Evolutionary conservation across 2,797 vertebrate genomes (phyloP).

Genomic region (Gymnothorax reevesii): DNA sequence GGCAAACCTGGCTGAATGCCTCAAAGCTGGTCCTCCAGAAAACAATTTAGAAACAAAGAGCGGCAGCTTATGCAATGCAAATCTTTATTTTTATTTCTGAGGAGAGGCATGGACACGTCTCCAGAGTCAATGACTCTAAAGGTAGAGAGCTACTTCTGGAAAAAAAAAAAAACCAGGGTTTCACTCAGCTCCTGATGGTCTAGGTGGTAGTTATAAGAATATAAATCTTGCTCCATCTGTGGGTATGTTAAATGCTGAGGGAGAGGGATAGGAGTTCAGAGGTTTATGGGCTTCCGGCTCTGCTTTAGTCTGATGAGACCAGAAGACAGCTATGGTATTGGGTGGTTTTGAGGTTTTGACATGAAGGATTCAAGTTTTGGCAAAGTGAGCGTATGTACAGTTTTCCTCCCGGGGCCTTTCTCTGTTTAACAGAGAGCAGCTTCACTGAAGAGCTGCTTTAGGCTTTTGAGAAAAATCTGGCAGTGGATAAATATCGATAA

Average conservation of each 20-base stretch:
- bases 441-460: not conserved
- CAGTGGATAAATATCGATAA: constrained; percentile 13
- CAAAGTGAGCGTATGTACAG: not conserved
- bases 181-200: not conserved
- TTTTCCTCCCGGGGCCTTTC: not conserved
- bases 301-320: constrained; percentile 1
- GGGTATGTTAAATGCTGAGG: not conserved
- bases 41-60: not conserved
- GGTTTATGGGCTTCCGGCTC: not conserved
- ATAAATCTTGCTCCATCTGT: not conserved
- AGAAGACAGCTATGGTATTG: not conserved
- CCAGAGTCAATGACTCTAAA: not conserved
- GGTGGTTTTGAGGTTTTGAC: not conserved
- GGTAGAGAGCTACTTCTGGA: not conserved
- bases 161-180: not conserved
- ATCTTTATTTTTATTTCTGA: not conserved
- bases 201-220: not conserved
- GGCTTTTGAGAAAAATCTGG: not conserved
- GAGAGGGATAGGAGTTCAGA: not conserved
- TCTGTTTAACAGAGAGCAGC: not conserved
- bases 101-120: not conserved
- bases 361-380: not conserved
- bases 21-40: not conserved
- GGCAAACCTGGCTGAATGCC: not conserved
- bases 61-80: not conserved